Conservation (phyloP, 2,797 vertebrate genomes). For the Neopelma chrysocephalum region DNA sequence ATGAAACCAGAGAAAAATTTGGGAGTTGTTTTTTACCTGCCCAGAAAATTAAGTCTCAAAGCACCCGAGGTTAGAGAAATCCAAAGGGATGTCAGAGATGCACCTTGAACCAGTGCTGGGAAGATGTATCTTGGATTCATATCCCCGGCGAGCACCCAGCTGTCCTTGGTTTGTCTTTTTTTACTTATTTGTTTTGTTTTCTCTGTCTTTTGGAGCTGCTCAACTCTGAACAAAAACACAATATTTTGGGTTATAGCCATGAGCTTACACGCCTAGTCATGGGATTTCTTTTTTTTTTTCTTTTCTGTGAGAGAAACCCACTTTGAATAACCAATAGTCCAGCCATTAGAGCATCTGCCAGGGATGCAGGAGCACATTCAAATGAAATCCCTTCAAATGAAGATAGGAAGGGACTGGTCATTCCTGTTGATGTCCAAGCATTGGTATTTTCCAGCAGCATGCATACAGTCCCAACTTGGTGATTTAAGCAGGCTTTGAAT, state of each 20-base stretch:
- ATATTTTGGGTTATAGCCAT: not conserved
- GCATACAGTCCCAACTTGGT: too few relatives aligned
- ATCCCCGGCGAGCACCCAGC: not conserved
- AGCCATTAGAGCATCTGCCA: not conserved
- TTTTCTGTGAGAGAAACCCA: not conserved
- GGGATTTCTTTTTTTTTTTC: not conserved
- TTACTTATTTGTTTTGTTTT: not conserved
- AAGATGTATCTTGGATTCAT: not conserved
- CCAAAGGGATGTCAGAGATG: not conserved
- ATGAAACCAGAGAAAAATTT: not conserved
- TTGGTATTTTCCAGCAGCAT: not conserved
- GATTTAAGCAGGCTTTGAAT: not conserved
- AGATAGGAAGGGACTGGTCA: not conserved
- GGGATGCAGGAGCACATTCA: not conserved
- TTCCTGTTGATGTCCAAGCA: not conserved
- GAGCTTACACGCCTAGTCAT: not conserved
- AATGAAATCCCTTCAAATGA: not conserved
- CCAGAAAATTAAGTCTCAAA: not conserved
- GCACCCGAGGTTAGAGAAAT: not conserved
- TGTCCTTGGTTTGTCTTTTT: not conserved
- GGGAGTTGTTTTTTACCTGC: accelerated
- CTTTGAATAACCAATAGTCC: not conserved
- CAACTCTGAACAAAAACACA: not conserved
- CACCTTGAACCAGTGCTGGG: not conserved
- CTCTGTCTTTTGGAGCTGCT: not conserved